Evolutionary conservation across 2,888 invertebrate genomes (phyloP).

Genomic region (Tipula lateralis): DNA sequence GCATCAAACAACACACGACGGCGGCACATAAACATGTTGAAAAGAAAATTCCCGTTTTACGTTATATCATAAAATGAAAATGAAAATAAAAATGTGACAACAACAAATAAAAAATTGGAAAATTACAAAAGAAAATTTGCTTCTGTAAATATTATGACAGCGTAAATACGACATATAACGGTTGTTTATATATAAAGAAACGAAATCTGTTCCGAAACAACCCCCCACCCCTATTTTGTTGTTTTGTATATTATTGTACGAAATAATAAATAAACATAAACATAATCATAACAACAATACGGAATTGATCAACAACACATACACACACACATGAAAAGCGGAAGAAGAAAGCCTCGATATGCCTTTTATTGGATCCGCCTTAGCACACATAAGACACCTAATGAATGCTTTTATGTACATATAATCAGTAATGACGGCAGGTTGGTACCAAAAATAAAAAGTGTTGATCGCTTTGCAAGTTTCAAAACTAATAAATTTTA

Average conservation of each 20-base stretch:
- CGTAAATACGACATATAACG: background rate
- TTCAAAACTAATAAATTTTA: background rate
- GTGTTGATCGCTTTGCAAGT: background rate
- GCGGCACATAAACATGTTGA: background rate
- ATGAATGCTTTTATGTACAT: background rate
- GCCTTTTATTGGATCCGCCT: background rate
- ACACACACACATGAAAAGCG: background rate
- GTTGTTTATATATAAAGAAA: background rate
- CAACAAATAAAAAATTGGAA: background rate
- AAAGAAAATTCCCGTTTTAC: background rate
- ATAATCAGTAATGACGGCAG: background rate
- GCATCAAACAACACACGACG: background rate
- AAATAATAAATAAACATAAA: background rate
- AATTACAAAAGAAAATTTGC: background rate
- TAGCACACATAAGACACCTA: background rate
- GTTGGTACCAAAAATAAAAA: background rate
- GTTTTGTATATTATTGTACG: background rate
- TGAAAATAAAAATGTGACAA: background rate
- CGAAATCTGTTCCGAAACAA: background rate
- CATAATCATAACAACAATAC: background rate
- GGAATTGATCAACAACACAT: background rate
- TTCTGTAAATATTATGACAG: conserved; percentile 24
- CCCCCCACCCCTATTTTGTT: background rate
- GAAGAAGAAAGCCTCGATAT: background rate
- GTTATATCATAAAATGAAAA: background rate